Evolutionary conservation across 2,888 invertebrate genomes (phyloP), one percentile per base, ranked within the genome.

Genomic region (Apodemia duryi): DNA sequence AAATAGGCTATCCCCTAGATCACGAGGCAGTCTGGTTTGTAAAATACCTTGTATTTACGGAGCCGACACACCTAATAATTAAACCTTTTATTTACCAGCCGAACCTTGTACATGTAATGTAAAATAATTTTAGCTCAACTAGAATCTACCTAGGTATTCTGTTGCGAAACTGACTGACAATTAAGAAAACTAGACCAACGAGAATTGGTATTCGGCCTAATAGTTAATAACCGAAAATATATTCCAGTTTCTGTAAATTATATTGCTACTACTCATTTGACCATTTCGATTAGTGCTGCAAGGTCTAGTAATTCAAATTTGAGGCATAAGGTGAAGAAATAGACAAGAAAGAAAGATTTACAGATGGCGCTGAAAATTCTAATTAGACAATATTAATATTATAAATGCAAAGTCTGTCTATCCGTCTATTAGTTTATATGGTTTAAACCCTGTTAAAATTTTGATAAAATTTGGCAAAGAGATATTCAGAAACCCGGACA

Each of bases 201-300:
- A 49, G 66, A 69, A 65, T 64, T 61, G 61, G 62, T 66, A 67
- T 64, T 51, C 62, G 65, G 65, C 54, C 64, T 65, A 71, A 68
- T 67, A 68, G 61, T 63, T 66, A 68, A 69, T 67, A 64, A 67
- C 62, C 67, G 65, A 68, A 70, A 68, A 67, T 67, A 57, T 64
- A 38, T 49, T 46, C 46, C 46, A 13, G 13, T 46, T 46, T 46
- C 46, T 46, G 46, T 46, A 46, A 46, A 46, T 46, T 46, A 46
- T 46, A 11, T 46, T 46, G 46, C 5, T 1, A 46, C 13, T 13
- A 2, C 46, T 3, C 13, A 13, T 46, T 11, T 46, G 11, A 11
- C 11, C 11, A 10, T 1, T 41, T 41, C 10, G 41, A 43, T 10
- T 43, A 43, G 10, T 43, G 2, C 11, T 46, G 46, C 46, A 3